Evolutionary conservation across 2,888 invertebrate genomes (phyloP).

Genomic region (Agrenia bidenticulata): DNA sequence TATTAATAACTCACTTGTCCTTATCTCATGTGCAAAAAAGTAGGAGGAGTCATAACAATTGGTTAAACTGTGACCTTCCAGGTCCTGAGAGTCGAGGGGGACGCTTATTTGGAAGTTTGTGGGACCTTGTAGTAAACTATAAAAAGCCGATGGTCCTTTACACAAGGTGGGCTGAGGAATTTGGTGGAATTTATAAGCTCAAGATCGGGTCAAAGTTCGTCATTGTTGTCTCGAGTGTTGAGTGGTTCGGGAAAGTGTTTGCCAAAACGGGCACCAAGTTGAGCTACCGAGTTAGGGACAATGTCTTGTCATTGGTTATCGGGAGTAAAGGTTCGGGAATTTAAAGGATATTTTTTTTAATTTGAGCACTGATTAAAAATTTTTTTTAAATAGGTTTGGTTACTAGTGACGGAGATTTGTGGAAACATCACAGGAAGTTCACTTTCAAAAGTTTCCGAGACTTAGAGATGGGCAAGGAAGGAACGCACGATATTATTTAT

Average conservation of each 20-base stretch:
- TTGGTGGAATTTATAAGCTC: not conserved
- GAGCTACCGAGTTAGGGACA: not conserved
- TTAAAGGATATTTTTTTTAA: not conserved
- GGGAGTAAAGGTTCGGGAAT: not conserved
- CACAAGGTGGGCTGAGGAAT: not conserved
- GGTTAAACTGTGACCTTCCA: not conserved
- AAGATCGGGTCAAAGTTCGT: not conserved
- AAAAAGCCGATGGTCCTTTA: not conserved
- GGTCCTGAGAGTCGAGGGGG: not conserved
- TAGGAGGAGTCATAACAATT: not conserved
- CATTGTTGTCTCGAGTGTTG: not conserved
- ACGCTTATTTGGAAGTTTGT: not conserved
- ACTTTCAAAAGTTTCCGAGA: not conserved
- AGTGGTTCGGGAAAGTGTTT: not conserved
- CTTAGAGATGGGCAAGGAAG: not conserved
- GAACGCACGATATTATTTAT: not conserved
- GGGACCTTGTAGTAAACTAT: not conserved
- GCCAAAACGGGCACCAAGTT: not conserved
- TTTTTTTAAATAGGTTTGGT: not conserved
- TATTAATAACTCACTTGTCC: too few species aligned
- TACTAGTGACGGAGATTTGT: not conserved
- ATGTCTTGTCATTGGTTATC: not conserved
- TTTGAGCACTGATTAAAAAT: not conserved
- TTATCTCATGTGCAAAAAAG: too few species aligned
- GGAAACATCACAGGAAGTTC: not conserved